Evolutionary conservation across 2,888 invertebrate genomes (phyloP), one percentile per base, ranked within the genome.

Genomic region (Carterocephalus palaemon): DNA sequence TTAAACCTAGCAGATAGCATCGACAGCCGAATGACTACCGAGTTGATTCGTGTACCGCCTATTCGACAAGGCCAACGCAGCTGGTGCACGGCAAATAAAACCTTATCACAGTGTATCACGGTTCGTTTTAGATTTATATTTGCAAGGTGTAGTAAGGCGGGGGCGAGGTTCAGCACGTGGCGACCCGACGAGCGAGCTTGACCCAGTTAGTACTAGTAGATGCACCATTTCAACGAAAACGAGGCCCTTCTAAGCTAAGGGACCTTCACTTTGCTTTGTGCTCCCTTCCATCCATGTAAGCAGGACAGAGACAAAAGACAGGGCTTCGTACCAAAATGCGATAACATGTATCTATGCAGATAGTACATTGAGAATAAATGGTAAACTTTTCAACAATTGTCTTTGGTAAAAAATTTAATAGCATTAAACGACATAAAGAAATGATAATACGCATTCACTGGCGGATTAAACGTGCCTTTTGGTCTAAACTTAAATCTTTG

Each of bases 211-310:
- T 70, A 70, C n/a, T n/a, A 66, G 64, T 70, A 70, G 80, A 79
- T 81, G 83, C 83, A 84, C 75, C 83, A 80, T 80, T 82, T 79
- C 68, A 75, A 74, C 67, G 66, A 72, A 72, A 72, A 75, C 72
- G 66, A 73, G 72, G 65, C 75, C 73, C 75, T 75, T 56, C 63
- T 58, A 47, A 61, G 59, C 63, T 62, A 47, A 47, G 55, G 58
- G 15, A 52, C 53, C 51, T 53, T 50, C 46, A 48, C 49, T 54
- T 54, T 54, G n/a, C 46, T 50, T 46, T 38, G 38, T 38, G 2
- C 16, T 7, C 33, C 16, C 4, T n/a, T 12, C 13, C 10, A 9
- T 13, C 13, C n/a, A n/a, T n/a, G n/a, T n/a, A n/a, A n/a, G n/a
- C n/a, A n/a, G n/a, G n/a, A n/a, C n/a, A n/a, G n/a, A n/a, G n/a